Conservation (phyloP, 2,888 invertebrate species). For the Mesodorylaimus sp. region DNA sequence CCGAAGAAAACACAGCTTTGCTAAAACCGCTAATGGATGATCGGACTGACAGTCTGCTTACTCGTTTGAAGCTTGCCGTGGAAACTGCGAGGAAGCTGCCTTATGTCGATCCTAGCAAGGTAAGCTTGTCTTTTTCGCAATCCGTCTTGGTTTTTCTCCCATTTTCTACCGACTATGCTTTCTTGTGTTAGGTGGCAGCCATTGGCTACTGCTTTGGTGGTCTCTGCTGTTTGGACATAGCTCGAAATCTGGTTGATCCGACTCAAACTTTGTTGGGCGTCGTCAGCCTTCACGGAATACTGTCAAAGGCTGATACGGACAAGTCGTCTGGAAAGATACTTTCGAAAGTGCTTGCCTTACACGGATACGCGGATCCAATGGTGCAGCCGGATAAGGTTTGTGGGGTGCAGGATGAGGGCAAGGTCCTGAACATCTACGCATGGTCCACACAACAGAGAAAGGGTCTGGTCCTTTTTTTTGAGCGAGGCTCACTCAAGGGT, state of each 20-base stretch:
- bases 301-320: too few relatives aligned
- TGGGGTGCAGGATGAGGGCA: too few relatives aligned
- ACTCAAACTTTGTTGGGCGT: neutral
- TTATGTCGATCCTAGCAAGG: constrained; percentile 14
- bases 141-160: neutral
- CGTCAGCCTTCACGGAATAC: neutral
- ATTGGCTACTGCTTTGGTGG: constrained; percentile 7
- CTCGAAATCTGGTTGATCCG: too few relatives aligned
- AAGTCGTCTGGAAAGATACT: neutral
- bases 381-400: neutral
- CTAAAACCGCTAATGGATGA: constrained; percentile 16
- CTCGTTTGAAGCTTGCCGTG: constrained; percentile 16
- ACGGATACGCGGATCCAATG: constrained; percentile 2
- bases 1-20: constrained; percentile 16
- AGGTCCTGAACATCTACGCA: too few relatives aligned
- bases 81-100: constrained; percentile 15
- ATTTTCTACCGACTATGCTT: neutral
- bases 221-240: neutral
- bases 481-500: too few relatives aligned
- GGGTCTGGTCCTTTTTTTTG: too few relatives aligned
- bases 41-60: constrained; percentile 16
- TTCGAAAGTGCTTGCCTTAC: neutral
- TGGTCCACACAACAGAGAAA: too few relatives aligned
- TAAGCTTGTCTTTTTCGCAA: neutral
- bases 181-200: constrained; percentile 2